Conservation (phyloP, 2,888 invertebrate genomes). For the Clanis bilineata region DNA sequence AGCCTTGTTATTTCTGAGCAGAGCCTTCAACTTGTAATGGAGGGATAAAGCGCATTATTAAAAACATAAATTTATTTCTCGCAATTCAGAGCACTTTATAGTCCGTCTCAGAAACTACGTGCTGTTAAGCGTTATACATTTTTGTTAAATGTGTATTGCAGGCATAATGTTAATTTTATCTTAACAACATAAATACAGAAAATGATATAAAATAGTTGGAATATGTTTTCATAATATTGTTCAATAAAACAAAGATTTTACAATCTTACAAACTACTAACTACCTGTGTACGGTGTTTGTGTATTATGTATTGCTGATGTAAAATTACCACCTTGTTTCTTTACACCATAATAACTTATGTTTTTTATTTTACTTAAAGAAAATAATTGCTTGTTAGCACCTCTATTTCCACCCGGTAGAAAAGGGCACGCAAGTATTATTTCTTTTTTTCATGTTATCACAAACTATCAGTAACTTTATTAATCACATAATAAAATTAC, state of each 20-base stretch:
- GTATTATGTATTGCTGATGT: too few species aligned
- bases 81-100: not conserved
- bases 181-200: too few species aligned
- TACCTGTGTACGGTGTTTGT: too few species aligned
- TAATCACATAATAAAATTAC: conserved; percentile 20
- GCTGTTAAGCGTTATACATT: too few species aligned
- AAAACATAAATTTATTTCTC: not conserved
- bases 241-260: too few species aligned
- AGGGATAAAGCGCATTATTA: not conserved
- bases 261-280: too few species aligned
- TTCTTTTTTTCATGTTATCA: not conserved
- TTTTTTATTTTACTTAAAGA: not conserved
- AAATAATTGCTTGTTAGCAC: not conserved
- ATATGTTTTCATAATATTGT: too few species aligned
- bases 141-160: not conserved
- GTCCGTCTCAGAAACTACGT: not conserved
- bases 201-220: too few species aligned
- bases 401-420: not conserved
- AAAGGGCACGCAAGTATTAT: not conserved
- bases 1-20: not conserved
- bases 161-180: too few species aligned
- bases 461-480: not conserved
- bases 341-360: too few species aligned
- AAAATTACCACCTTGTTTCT: too few species aligned
- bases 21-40: not conserved